Base-by-base conservation (phyloP, 2,797 vertebrate genomes). In the Emydoidea blandingii region DNA sequence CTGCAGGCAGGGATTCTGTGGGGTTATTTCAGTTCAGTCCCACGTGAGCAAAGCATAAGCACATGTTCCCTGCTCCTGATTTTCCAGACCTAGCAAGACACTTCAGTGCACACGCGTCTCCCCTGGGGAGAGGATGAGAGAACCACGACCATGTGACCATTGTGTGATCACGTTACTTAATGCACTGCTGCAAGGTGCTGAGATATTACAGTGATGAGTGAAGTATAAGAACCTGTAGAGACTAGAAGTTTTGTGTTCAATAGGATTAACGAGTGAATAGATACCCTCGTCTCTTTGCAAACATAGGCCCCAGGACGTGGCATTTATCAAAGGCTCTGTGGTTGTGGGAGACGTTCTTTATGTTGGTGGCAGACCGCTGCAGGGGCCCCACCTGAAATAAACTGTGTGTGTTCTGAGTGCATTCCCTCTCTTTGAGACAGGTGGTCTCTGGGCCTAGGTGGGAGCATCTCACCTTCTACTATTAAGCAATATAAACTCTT, bases 381-480 rank as follows among this genome's bases (percentile, higher is more conserved):
- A 2, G 29, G 29, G 31, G 15, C 15, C 59, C 31, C 5, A 3
- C n/a, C 10, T 12, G 65, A 72, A 72, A 25, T 41, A 11, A 68
- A 41, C 21, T 5, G 5, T 41, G 31, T 62, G 65, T 68, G n/a
- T 12, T 72, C 65, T 72, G 65, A 12, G 19, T 21, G 18, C 34
- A 19, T 37, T 68, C n/a, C n/a, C 18, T n/a, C 62, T 19, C 34
- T 37, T 29, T 68, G 65, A 68, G 65, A 68, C n/a, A 9, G 4
- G 18, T 68, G 68, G n/a, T 23, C 21, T 23, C n/a, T 37, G 37
- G 10, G 65, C 65, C 21, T n/a, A 23, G 10, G 5, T 41, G 37
- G n/a, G n/a, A 41, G n/a, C 37, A 41, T 23, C 41, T 4, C 5
- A 25, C 5, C 68, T 4, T 0, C 27, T 44, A 12, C 4, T 54